These are phyloP conservation scores for Falco biarmicus DNA, from an alignment of 2,797 vertebrate species.

Conservation along the genomic window DNA sequence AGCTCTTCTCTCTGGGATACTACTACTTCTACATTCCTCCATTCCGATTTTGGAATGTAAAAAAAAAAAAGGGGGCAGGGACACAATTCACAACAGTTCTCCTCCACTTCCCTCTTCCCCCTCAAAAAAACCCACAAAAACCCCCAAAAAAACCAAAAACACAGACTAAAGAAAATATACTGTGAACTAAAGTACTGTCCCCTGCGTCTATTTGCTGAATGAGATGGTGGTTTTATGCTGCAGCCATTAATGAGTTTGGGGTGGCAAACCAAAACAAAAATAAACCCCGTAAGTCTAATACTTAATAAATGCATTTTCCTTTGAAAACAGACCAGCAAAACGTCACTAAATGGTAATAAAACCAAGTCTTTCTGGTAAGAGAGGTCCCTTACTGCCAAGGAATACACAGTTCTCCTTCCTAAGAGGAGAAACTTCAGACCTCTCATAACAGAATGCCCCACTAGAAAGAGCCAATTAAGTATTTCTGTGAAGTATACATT, in stretches of 20 bases:
- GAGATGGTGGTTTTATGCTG: background rate
- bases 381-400: background rate
- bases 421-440: background rate
- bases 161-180: background rate
- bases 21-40: background rate
- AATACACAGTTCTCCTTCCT: background rate
- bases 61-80: background rate
- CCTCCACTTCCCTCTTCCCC: no score
- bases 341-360: background rate
- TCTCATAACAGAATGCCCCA: background rate
- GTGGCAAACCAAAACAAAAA: background rate
- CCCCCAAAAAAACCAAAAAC: background rate
- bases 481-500: background rate
- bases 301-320: background rate
- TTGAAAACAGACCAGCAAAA: background rate
- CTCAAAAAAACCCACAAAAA: background rate
- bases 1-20: background rate
- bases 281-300: background rate
- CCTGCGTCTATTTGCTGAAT: background rate
- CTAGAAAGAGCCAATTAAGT: background rate
- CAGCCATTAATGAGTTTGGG: background rate
- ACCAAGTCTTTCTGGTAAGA: background rate
- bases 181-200: background rate
- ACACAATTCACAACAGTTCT: background rate
- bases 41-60: background rate